These are phyloP conservation scores for Papilio helenus DNA, from an alignment of 1,140 invertebrate species.

Conservation along the genomic window DNA sequence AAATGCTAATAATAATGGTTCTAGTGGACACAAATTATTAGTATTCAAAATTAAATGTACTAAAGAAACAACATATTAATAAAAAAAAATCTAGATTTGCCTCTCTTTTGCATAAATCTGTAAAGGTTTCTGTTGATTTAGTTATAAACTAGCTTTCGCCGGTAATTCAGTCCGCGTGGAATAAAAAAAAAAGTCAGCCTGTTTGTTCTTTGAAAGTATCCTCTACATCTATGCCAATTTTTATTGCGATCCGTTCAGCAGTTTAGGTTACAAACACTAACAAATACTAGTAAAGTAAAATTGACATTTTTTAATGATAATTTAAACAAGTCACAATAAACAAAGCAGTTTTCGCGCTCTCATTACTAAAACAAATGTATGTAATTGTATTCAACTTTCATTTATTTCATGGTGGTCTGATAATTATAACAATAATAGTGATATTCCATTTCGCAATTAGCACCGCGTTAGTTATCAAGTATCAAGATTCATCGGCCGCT, in stretches of 20 bases:
- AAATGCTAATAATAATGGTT: background rate
- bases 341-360: background rate
- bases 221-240: too few relatives aligned
- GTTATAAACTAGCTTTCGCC: too few relatives aligned
- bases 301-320: background rate
- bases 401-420: background rate
- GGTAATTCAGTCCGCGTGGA: too few relatives aligned
- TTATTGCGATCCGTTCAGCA: too few relatives aligned
- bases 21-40: background rate
- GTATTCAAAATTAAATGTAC: background rate
- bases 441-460: constrained; percentile 34
- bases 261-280: too few relatives aligned
- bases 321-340: background rate
- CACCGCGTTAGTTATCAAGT: constrained; percentile 32
- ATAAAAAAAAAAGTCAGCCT: too few relatives aligned
- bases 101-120: too few relatives aligned
- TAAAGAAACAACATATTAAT: too few relatives aligned
- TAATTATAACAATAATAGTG: background rate
- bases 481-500: constrained; percentile 43
- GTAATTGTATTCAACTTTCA: background rate
- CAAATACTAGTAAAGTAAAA: too few relatives aligned
- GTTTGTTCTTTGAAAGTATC: too few relatives aligned
- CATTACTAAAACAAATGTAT: background rate
- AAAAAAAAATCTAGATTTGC: background rate
- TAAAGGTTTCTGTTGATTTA: too few relatives aligned